Base-by-base conservation (phyloP, 2,797 vertebrate genomes). In the Chrosomus eos region DNA sequence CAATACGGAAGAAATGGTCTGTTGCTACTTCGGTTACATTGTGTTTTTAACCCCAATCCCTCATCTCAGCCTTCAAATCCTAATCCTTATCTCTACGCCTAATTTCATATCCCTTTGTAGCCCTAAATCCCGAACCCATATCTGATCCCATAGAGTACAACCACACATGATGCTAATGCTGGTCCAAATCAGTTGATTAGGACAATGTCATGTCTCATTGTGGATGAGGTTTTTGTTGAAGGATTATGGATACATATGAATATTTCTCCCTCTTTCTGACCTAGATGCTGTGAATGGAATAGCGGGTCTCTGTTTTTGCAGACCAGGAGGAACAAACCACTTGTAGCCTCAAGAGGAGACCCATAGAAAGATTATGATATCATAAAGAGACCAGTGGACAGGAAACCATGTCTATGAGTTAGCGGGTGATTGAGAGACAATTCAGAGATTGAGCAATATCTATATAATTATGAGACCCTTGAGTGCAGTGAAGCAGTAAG, bases 401-500 rank as follows among this genome's bases (percentile, higher is more conserved):
- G 60, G 21, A 81, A 33, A 11, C 26, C 26, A 66, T n/a, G 31
- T 26, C 2, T 38, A 1, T 23, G 53, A 71, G 80, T 26, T 58
- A 58, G 19, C 26, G 21, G 38, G 66, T n/a, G 75, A 38, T 26
- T 79, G 71, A 79, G 19, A 31, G 21, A 51, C 26, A 6, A 33
- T 40, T 21, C 33, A 40, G 16, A 38, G 23, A 45, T 58, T 71
- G 31, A 81, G 23, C 45, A 70, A 81, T 33, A 23, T 14, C 21
- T 28, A 18, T 45, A 26, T 40, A 28, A 62, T 83, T n/a, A 43
- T 31, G 16, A 73, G 26, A 73, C 19, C n/a, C 11, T 19, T 31
- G 48, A 21, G 13, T 81, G 86, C 33, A 67, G n/a, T 87, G 43
- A 38, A 26, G 7, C n/a, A n/a, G 19, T 33, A 10, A 5, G 64